Percentiles rank a stretch among this genome's conserved stretches.
These are phyloP conservation scores for Chunga burmeisteri DNA, from an alignment of 2,113 vertebrate species.

Conservation along the genomic window DNA sequence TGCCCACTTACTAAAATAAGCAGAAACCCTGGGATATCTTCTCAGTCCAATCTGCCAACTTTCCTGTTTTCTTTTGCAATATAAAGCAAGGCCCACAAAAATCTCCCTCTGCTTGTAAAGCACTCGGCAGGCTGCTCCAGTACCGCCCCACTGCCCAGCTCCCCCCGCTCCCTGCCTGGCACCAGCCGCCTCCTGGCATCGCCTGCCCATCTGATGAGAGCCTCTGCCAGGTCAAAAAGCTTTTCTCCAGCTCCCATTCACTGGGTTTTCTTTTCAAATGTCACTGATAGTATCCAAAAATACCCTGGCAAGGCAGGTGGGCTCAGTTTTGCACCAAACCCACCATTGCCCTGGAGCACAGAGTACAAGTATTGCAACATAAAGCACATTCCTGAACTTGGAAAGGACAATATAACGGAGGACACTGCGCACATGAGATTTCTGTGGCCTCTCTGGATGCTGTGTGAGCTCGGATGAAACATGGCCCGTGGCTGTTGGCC, in stretches of 20 bases:
- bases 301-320: background rate
- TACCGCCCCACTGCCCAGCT: background rate
- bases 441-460: background rate
- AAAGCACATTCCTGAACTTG: background rate
- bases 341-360: background rate
- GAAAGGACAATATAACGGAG: background rate
- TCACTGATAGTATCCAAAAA: background rate
- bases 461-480: background rate
- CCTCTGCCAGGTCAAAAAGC: background rate
- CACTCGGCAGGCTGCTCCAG: background rate
- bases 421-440: background rate
- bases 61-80: background rate
- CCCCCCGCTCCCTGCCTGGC: background rate
- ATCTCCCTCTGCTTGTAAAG: background rate
- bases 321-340: background rate
- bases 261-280: background rate
- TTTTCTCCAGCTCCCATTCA: background rate
- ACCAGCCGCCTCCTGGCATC: background rate
- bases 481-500: background rate
- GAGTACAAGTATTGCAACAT: background rate
- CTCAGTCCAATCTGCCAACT: background rate
- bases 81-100: background rate
- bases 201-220: background rate
- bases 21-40: background rate
- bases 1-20: background rate